phyloP scores from a whole-genome alignment of 2,113 vertebrate genomes.

The Macrotus californicus region DNA sequence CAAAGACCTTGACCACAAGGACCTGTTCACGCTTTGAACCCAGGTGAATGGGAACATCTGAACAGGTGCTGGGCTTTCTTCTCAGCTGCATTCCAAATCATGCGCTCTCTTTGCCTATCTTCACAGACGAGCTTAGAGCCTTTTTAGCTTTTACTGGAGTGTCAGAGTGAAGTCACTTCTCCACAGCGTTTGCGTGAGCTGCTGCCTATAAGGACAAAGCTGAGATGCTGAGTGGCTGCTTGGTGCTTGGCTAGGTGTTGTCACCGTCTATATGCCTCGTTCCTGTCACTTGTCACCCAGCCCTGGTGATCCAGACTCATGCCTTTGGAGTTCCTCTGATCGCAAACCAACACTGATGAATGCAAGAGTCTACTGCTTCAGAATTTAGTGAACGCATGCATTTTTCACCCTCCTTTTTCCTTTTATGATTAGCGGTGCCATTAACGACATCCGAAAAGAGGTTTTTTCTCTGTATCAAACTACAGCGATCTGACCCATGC shows the following conservation, averaged over 20 bases:
- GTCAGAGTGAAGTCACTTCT: background rate
- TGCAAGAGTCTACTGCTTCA: background rate
- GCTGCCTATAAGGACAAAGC: background rate
- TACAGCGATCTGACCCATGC: background rate
- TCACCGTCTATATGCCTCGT: background rate
- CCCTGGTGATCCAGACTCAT: background rate
- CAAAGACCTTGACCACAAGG: background rate
- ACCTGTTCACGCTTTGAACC: background rate
- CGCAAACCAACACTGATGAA: background rate
- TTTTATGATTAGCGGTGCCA: background rate
- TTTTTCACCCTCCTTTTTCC: background rate
- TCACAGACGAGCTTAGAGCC: background rate
- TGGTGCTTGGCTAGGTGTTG: background rate
- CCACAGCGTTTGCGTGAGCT: background rate
- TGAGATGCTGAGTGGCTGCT: background rate
- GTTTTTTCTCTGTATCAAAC: background rate
- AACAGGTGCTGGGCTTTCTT: background rate
- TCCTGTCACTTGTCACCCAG: background rate
- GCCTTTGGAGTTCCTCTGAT: background rate
- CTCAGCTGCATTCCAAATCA: background rate
- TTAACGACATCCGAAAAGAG: background rate
- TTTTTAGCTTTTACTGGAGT: background rate
- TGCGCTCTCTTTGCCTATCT: background rate
- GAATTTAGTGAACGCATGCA: background rate
- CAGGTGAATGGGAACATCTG: background rate